Evolutionary conservation across 2,113 vertebrate genomes (phyloP), one percentile per base, ranked within the genome.

Genomic region (Kryptolebias marmoratus): DNA sequence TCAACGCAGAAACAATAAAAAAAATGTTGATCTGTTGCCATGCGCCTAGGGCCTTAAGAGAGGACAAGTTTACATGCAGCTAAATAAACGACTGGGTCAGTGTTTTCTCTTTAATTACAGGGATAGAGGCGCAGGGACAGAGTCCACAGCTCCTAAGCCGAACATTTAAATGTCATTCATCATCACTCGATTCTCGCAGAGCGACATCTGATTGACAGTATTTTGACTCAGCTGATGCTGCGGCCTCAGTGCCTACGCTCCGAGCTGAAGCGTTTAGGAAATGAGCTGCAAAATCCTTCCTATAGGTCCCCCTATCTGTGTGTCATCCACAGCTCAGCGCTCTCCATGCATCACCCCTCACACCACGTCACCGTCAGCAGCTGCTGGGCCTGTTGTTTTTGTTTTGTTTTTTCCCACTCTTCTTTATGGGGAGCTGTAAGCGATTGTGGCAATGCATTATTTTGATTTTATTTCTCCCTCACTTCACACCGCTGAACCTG

Each of bases 161-260:
- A 83, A 73, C 70, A 71, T 88, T 89, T 68, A 81, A 77, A 84
- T 65, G 71, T 74, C 65, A 71, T 84, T 81, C 82, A 80, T 83
- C 7, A 44, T 75, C 75, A 72, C 56, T 82, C 68, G 66, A 18
- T 83, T 66, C 42, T 18, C 49, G n/a, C 18, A 28, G 72, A 62
- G 70, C 14, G 71, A 86, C 82, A 62, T 63, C 45, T 88, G 85
- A 90, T 81, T 87, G 83, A 82, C 70, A 47, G 54, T 63, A 73
- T 79, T 90, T 74, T 77, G 82, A 82, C 80, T 88, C 64, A 71
- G 70, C 69, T 56, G 65, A 63, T 72, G 78, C 73, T 68, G 58
- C 2, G 36, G 60, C 15, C 31, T 42, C 68, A 71, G 68, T 63
- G 45, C 67, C 61, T 72, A 76, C 45, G 31, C 81, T 66, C 22